Evolutionary conservation across 2,888 invertebrate species (phyloP), one percentile per base, ranked within the genome.

Genomic region (Oithona nana): DNA sequence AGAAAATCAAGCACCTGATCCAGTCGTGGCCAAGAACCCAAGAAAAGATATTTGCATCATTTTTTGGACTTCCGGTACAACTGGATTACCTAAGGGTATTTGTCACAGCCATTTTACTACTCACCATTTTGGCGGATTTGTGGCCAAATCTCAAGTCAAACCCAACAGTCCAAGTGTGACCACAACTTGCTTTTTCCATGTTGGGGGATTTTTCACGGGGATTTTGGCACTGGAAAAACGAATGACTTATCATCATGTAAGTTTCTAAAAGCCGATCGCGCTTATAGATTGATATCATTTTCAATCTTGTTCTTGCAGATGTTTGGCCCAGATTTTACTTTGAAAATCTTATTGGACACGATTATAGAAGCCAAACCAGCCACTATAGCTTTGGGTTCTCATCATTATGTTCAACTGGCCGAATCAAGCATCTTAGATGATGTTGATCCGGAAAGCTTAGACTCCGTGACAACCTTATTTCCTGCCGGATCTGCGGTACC

Each of bases 341-440:
- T 54, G 20, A 13, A 54, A 22, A 20, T 16, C 13, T 26, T 54
- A 16, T 3, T 54, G 3, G 26, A 54, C 11, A 26, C 54, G 24
- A 54, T 54, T 54, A 24, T 54, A 3, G 6, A 20, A 4, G 26
- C 26, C 2, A 54, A 54, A 26, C 54, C 54, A 3, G 16, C 22
- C 3, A 16, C 54, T 24, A 26, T 54, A 24, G 26, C 54, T 24
- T 3, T 54, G 20, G 54, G 54, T 24, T 24, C 54, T 24, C 54
- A 54, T 26, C 54, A 54, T 54, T 54, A 54, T 24, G 54, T 54
- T 11, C 54, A 54, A 11, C 11, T 54, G 54, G 54, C 54, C 2
- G 54, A 54, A 54, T 54, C 54, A 24, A 26, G 26, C 3, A 16
- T 24, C 13, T 11, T 54, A 13, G 24, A 20, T 1, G 13, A 24